Evolutionary conservation across 2,888 invertebrate species (phyloP).

Genomic region (Drosophila ustulata): DNA sequence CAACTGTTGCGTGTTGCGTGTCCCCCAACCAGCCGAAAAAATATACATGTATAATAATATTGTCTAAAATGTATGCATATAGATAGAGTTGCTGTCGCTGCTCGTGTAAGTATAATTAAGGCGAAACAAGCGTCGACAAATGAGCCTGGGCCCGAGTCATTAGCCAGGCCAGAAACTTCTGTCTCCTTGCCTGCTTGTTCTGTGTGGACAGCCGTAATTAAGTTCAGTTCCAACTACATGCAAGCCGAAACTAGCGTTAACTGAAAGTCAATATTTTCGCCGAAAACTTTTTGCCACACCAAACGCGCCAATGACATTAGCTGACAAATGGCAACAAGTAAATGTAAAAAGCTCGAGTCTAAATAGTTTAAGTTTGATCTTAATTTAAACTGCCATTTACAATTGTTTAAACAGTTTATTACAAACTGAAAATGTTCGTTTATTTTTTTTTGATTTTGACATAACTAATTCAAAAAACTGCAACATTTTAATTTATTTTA

Average conservation of each 20-base stretch:
- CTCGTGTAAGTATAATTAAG: constrained; percentile 46
- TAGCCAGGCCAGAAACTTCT: constrained; percentile 31
- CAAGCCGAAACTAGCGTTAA: constrained; percentile 31
- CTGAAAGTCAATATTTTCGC: constrained; percentile 56
- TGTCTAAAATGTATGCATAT: constrained; percentile 23
- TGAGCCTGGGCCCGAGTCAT: constrained; percentile 39
- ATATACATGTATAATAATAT: background rate
- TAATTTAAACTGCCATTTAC: too few species aligned
- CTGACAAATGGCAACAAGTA: background rate
- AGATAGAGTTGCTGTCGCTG: constrained; percentile 8
- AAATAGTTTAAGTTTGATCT: too few species aligned
- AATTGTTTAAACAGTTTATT: too few species aligned
- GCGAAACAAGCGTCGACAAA: constrained; percentile 36
- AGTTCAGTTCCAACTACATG: constrained; percentile 42
- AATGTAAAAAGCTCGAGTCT: background rate
- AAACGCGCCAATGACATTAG: constrained; percentile 28
- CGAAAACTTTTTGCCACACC: constrained; percentile 18
- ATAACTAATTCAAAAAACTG: too few species aligned
- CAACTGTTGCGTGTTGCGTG: constrained; percentile 45
- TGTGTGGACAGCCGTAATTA: constrained; percentile 36
- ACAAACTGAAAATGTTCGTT: too few species aligned
- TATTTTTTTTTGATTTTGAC: too few species aligned
- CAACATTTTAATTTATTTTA: too few species aligned
- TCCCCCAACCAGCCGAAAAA: background rate
- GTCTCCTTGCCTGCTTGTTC: background rate